Evolutionary conservation across 2,797 vertebrate species (phyloP), one percentile per base, ranked within the genome.

Genomic region (Hydrolagus colliei): DNA sequence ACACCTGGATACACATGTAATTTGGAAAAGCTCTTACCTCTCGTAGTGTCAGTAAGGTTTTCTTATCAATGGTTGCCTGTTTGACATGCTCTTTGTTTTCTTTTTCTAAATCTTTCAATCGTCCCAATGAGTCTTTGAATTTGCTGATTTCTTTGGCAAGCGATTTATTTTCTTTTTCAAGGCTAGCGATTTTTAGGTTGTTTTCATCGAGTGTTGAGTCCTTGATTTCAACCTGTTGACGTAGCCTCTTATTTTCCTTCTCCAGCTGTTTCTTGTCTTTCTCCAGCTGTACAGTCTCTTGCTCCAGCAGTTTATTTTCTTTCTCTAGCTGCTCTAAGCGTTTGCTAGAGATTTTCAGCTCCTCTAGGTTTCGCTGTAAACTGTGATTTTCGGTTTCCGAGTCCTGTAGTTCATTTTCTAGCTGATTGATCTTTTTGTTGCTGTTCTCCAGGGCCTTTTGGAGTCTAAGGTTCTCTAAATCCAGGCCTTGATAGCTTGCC

Each of bases 221-320:
- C 72, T 96, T 96, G 91, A 99, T 96, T 93, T 99, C 98, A 0
- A 96, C 95, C 91, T 99, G 98, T 86, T 99, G 98, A 77, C 96
- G 92, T 86, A 99, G 94, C 27, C 98, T 95, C 89, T 98, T 98
- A 87, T 98, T 99, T 91, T 99, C 98, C 86, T 99, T 99, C 89
- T 99, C 98, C 78, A 99, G 92, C 79, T 96, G 96, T 74, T 99
- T 99, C 91, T 98, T 98, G 92, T 98, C 98, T 88, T 97, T 98
- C 90, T 99, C 98, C 72, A 99, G 89, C 89, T 97, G 97, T 52
- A 95, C 96, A 86, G 94, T 97, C 89, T 99, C 98, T 88, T 97
- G 96, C 87, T 99, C 98, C 89, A 99, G 91, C 85, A 93, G 90
- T 88, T 95, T 96, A 88, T 96, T 97, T 93, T 99, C 98, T 89